phyloP scores from a whole-genome alignment of 92 coral and sea anemone genomes.

The Palythoa grandiflora region DNA sequence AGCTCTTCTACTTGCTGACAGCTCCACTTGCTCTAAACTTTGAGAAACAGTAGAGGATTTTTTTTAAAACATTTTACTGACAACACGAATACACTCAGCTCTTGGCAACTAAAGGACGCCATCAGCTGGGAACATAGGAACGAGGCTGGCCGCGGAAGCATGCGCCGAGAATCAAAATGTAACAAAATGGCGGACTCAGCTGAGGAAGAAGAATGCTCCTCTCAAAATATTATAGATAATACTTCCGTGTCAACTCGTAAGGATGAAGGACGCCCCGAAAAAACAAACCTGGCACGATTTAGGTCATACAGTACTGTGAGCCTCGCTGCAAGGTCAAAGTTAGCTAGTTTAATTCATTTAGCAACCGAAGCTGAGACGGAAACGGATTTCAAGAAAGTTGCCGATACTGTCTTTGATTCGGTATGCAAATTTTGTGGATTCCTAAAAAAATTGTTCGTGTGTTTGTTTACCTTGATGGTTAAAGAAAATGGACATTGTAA shows the following conservation, averaged over 20 bases:
- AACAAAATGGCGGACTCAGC: slow-evolving; percentile 81
- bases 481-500: not conserved
- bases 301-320: slow-evolving; percentile 81
- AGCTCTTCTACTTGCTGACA: not conserved
- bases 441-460: not conserved
- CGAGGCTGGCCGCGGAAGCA: slow-evolving; percentile 78
- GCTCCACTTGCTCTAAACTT: not conserved
- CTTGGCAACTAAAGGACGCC: slow-evolving; percentile 80
- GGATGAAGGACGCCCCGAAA: slow-evolving; percentile 70
- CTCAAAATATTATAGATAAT: slow-evolving; percentile 53
- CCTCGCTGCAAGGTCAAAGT: slow-evolving; percentile 88
- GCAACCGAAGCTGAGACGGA: slow-evolving; percentile 81
- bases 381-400: slow-evolving; percentile 91
- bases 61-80: not conserved
- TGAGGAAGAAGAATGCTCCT: slow-evolving; percentile 64
- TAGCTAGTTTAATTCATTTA: slow-evolving; percentile 83
- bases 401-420: slow-evolving; percentile 92
- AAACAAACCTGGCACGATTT: slow-evolving; percentile 68
- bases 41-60: not conserved
- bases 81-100: slow-evolving; percentile 3
- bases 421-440: slow-evolving; percentile 64
- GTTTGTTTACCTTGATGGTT: not conserved
- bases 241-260: slow-evolving; percentile 31
- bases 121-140: slow-evolving; percentile 60
- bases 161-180: slow-evolving; percentile 61